Conservation (phyloP, 2,113 vertebrate genomes). For the Bos javanicus region DNA sequence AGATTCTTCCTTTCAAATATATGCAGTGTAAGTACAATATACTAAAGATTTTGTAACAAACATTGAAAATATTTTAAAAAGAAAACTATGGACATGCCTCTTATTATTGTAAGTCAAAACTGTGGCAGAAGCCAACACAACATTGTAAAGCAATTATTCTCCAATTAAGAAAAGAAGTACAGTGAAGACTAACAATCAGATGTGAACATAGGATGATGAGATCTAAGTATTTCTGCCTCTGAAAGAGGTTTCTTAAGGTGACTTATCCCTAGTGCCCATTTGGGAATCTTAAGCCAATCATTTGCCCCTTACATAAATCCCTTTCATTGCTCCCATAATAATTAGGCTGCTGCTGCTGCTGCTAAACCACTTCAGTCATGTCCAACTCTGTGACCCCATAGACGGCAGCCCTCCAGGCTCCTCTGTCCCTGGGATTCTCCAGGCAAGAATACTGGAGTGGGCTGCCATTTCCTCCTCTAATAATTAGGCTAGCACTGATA, state of each 20-base stretch:
- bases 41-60: not conserved
- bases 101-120: not conserved
- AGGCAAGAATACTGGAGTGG: no score
- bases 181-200: not conserved
- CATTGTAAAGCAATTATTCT: no score
- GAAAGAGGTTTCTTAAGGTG: not conserved
- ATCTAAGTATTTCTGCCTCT: not conserved
- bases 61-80: not conserved
- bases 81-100: not conserved
- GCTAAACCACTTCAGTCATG: fast-evolving
- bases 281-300: not conserved
- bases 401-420: no score
- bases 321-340: not conserved
- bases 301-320: not conserved
- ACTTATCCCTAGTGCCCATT: not conserved
- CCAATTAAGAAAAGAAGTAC: not conserved
- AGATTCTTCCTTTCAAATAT: not conserved
- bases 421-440: no score
- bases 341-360: not conserved
- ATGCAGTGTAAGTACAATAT: not conserved
- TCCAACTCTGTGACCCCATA: no score
- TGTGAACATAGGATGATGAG: not conserved
- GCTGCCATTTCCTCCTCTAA: not conserved
- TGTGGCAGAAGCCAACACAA: no score
- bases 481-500: not conserved